Evolutionary conservation across 1,140 invertebrate species (phyloP), one percentile per base, ranked within the genome.

Genomic region (Drosophila lini): DNA sequence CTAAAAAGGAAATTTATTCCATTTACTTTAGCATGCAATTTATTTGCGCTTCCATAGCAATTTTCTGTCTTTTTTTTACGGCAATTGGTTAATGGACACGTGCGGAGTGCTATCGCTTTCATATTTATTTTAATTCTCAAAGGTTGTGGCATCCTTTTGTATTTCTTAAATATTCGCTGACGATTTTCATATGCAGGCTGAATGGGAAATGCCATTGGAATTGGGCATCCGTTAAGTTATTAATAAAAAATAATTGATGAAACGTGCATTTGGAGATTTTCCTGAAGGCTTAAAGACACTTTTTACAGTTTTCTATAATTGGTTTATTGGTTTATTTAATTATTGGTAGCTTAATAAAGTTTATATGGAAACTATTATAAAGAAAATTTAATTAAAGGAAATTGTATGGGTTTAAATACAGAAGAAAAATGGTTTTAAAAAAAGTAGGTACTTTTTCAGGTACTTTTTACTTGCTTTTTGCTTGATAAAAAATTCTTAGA

Each of bases 1-100:
- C 28, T 38, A 25, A 13, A 73, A 48, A 52, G 55, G 15, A 62
- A 71, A 52, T 69, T 36, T 64, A 64, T 67, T 28, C 28, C 41
- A 22, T 59, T 63, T 28, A 38, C 19, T 41, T 63, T 32, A n/a
- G 53, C 25, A 36, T 41, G 36, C 60, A 42, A 34, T 65, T 65
- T 34, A 65, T 68, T 65, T 55, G 32, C 61, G 19, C 48, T 42
- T 50, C 5, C 11, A 38, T 11, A 70, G 9, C 28, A 15, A 7
- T 32, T 13, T 25, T 6, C 10, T 25, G 3, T 42, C 10, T 28
- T 31, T 5, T 16, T 56, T 31, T 40, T 28, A 19, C 40, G 22
- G 31, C 28, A 58, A 59, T 73, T 71, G 36, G 22, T 42, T 22
- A 31, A 41, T 70, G 52, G 52, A 19, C n/a, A 47, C 36, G 6